Base-by-base conservation (phyloP, 2,797 vertebrate genomes). In the Cyprinella venusta region DNA sequence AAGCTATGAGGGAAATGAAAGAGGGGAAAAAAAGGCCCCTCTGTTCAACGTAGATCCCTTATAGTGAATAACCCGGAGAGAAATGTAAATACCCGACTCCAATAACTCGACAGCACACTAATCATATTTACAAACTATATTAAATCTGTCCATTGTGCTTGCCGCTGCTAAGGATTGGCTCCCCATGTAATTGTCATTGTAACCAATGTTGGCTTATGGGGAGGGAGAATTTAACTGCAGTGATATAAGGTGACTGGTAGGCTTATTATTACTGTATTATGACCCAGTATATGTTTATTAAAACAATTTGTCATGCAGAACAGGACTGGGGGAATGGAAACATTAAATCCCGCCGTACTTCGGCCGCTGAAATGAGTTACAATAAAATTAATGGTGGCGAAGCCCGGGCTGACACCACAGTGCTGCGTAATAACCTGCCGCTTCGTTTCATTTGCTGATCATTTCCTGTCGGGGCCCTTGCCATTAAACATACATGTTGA, bases 111-210 rank as follows among this genome's bases (percentile, higher is more conserved):
- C 97, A 98, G 97, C 95, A 96, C 96, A 99, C 97, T 98, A 98
- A 99, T 99, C 97, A 98, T 98, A 99, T 99, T 99, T 99, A 98
- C 96, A 98, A 98, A 99, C 97, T 97, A 98, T 98, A 99, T 99
- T 99, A 98, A 99, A 98, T 98, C 96, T 98, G 97, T 96, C 96
- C 95, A 95, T 97, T 96, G 96, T 96, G 95, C 96, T 96, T 96
- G 96, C 96, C 82, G 61, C 96, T 94, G 94, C 95, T 95, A 94
- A 92, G 94, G 95, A 97, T 96, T 96, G 96, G 96, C 95, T 95
- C 92, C 76, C 84, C 94, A 93, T 95, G 95, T 99, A 98, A 98
- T 98, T 98, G 97, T 98, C 96, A 97, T 94, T 96, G 97, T 97
- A 97, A 97, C 95, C 96, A 95, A 93, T 89, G 89, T 94, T 94